These are phyloP conservation scores for Epinephelus lanceolatus DNA, from an alignment of 2,113 vertebrate species.

Conservation along the genomic window DNA sequence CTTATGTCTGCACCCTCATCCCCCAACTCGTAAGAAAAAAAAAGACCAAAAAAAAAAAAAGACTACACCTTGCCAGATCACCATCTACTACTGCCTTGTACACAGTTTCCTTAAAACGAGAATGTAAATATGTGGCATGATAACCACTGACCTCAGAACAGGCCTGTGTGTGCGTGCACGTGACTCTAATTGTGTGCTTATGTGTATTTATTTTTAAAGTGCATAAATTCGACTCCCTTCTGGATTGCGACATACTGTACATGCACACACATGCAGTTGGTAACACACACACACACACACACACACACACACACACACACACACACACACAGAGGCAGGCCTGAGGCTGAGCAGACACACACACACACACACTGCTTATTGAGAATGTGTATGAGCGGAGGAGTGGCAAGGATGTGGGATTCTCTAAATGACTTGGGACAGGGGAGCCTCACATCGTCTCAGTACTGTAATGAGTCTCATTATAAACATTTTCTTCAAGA, in stretches of 20 bases:
- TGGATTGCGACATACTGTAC: constrained; percentile 14
- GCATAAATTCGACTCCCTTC: constrained; percentile 26
- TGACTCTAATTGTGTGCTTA: constrained; percentile 37
- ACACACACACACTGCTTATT: constrained; percentile 44
- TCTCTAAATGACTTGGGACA: constrained; percentile 66
- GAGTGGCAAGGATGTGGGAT: constrained; percentile 71
- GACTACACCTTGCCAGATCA: constrained; percentile 69
- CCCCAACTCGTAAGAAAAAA: neutral
- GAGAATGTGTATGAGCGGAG: constrained; percentile 65
- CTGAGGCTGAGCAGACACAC: neutral
- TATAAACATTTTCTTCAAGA: constrained; percentile 20
- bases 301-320: constrained; percentile 24
- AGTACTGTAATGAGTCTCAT: constrained; percentile 60
- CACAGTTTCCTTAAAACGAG: constrained; percentile 84
- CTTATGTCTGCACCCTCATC: constrained; percentile 36
- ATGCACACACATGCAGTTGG: constrained; percentile 5
- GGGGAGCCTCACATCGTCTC: constrained; percentile 64
- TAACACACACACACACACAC: constrained; percentile 8
- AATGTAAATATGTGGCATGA: constrained; percentile 79
- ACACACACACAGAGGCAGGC: constrained; percentile 17
- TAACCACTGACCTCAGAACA: constrained; percentile 64
- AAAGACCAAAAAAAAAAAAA: constrained; percentile 14
- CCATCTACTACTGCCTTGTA: constrained; percentile 83
- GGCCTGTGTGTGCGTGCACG: constrained; percentile 46
- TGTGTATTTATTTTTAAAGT: neutral